Base-by-base conservation (phyloP, 2,888 invertebrate species). In the Thera obeliscata region DNA sequence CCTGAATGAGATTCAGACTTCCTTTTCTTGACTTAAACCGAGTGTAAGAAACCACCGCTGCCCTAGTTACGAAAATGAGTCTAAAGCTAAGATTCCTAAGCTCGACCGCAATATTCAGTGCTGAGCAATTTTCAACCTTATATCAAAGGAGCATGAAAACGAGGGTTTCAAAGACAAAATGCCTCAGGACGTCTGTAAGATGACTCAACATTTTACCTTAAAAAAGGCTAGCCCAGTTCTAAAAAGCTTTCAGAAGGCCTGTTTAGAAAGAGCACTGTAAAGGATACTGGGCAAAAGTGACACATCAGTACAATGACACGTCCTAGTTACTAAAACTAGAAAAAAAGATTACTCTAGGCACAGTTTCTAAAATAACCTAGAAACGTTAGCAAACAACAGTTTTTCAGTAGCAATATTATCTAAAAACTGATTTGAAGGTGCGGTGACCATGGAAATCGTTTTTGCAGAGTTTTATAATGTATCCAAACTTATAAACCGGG, bases 131-230 rank as follows among this genome's bases (percentile, higher is more conserved):
- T 52, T 52, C 8, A 52, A 52, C 33, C 33, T 52, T 52, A 52
- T 8, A 7, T 33, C 52, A 52, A 52, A 33, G 52, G 33, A 33
- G 33, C 9, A 52, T 8, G 43, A 9, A 46, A 2, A 1, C 22
- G 22, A 52, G 64, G 49, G 46, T 62, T 56, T 65, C 38, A 12
- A 41, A 50, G 61, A 61, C 52, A 54, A 43, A 43, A 2, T 48
- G 58, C 56, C 65, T 54, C 4, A 64, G 64, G 67, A 64, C 61
- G 48, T 56, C 38, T 56, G 60, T 46, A 59, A 64, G 65, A 46
- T 52, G 56, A 57, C 59, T 63, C 56, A 67, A 50, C 46, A 22
- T 38, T 60, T 65, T 12, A 22, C 22, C 22, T 22, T 22, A 22
- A 22, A 22, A 56, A 61, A 69, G 62, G 56, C 56, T 65, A 52